Base-by-base conservation (phyloP, 92 coral and sea anemone genomes). In the Epizoanthus ramosus region DNA sequence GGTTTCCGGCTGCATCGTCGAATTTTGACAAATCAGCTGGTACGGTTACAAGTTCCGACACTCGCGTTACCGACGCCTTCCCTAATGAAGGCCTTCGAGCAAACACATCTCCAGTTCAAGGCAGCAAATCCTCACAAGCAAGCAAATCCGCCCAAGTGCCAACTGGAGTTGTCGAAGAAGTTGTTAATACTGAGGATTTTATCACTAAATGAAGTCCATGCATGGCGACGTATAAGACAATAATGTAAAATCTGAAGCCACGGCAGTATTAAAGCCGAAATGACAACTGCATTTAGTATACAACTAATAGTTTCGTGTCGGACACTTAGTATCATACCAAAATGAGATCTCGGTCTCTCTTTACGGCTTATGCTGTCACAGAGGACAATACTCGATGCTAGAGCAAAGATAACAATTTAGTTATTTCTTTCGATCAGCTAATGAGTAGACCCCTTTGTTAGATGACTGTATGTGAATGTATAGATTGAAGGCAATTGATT, bases 21-120 rank as follows among this genome's bases (percentile, higher is more conserved):
- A 89, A 89, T 57, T 89, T 85, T 61, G 92, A 89, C 33, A 89
- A 89, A 57, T 89, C 92, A 67, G 92, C 31, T 28, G 31, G 92
- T 3, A 89, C 92, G 4, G 57, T 85, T 57, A 89, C 92, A 37
- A 89, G 92, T 74, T 89, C 92, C 5, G 92, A 89, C 52, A 89
- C 92, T 18, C 71, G 92, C 54, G 68, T 89, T 14, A 89, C 92
- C 4, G 92, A 89, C 47, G 89, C 86, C 35, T 71, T 80, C 76
- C 79, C 90, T 7, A 83, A 80, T 39, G 87, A 76, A 18, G 81
- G 81, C 39, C 70, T 76, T 19, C 81, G 68, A n/a, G 56, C 37
- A 28, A 76, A 76, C 59, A 24, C 81, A 53, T 59, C 56, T 2
- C 37, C 81, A 10, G 69, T 68, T 59, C 50, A n/a, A 8, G 53